Evolutionary conservation across 2,113 vertebrate species (phyloP).

Genomic region (Toxostoma redivivum): DNA sequence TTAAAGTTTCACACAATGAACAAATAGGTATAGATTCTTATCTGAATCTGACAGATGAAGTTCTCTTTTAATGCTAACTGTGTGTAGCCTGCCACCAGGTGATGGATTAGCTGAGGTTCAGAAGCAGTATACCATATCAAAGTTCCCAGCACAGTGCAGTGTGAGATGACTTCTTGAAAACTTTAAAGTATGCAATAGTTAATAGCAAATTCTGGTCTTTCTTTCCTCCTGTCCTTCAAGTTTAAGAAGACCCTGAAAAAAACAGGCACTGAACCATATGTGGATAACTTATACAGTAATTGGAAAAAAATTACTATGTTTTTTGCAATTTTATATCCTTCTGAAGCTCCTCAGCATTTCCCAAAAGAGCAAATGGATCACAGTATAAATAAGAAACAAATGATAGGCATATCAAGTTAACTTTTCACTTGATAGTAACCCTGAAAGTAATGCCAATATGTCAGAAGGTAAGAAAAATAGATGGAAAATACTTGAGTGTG

Average conservation of each 20-base stretch:
- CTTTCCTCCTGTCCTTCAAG: background rate
- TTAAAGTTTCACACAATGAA: constrained; percentile 5
- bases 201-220: background rate
- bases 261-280: background rate
- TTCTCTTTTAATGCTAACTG: constrained; percentile 39
- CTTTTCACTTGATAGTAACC: background rate
- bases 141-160: background rate
- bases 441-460: background rate
- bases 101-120: constrained; percentile 54
- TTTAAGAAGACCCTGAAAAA: background rate
- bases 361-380: background rate
- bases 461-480: background rate
- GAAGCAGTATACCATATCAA: background rate
- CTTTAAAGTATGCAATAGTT: background rate
- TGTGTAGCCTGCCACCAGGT: constrained; percentile 40
- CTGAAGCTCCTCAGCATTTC: background rate
- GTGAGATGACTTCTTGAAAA: background rate
- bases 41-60: constrained; percentile 43
- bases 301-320: rapidly evolving
- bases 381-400: background rate
- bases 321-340: background rate
- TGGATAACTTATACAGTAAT: background rate
- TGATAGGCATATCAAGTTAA: background rate
- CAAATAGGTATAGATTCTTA: constrained; percentile 20
- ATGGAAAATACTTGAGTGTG: background rate